Conservation (phyloP, 1,140 invertebrate species). For the Neelides sp. region DNA sequence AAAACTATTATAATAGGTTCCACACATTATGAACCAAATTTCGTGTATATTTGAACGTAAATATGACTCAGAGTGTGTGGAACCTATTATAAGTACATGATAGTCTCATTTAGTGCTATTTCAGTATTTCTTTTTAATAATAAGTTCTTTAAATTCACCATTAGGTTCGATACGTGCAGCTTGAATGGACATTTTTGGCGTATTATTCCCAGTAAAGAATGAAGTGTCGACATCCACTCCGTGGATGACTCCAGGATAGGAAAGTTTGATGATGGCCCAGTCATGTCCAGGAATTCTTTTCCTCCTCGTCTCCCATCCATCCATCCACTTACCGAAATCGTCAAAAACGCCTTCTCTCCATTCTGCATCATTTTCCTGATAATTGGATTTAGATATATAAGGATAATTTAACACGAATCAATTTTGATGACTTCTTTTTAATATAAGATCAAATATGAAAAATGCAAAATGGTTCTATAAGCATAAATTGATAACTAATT, state of each 20-base stretch:
- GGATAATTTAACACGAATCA: no score
- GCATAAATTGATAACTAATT: no score
- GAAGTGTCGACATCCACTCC: constrained; percentile 51
- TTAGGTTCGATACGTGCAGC: constrained; percentile 41
- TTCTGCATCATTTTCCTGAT: constrained; percentile 40
- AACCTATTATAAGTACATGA: no score
- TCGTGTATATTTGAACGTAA: no score
- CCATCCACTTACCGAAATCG: constrained; percentile 56
- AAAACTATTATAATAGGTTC: no score
- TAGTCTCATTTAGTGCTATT: not conserved
- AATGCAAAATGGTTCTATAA: no score
- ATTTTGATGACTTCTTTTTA: no score
- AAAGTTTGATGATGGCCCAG: constrained; percentile 50
- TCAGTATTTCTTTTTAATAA: not conserved
- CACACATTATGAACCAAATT: no score
- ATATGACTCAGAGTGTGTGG: not conserved
- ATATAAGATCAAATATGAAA: no score
- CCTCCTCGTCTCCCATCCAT: constrained; percentile 55
- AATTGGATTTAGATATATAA: no score
- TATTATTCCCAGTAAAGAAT: constrained; percentile 54
- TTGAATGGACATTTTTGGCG: constrained; percentile 51
- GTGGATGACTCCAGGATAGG: constrained; percentile 43
- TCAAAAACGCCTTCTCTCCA: constrained; percentile 49
- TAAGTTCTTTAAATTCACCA: constrained; percentile 34
- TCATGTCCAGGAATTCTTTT: constrained; percentile 50